A percentile compares a stretch with the other conserved stretches of the same genome.
These are phyloP conservation scores for Poeciliopsis prolifica DNA, from an alignment of 2,113 vertebrate genomes.

Conservation along the genomic window DNA sequence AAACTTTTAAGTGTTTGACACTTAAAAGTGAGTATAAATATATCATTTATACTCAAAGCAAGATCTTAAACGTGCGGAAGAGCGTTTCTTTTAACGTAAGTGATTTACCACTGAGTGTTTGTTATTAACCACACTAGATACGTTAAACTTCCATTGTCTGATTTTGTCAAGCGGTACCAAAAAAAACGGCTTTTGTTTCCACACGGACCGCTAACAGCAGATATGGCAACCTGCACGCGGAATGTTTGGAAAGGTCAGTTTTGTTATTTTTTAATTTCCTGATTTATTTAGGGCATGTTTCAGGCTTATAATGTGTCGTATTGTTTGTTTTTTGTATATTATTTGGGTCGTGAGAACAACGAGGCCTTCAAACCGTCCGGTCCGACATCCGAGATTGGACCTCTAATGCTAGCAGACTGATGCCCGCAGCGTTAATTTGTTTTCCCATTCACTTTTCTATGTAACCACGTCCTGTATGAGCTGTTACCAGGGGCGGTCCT, in stretches of 20 bases:
- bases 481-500: neutral
- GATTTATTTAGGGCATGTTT: neutral
- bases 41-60: neutral
- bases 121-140: fast-evolving
- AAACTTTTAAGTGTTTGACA: no score
- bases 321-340: neutral
- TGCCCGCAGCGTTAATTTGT: neutral
- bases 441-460: neutral
- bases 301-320: neutral
- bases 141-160: fast-evolving
- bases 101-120: neutral
- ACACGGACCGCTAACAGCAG: constrained; percentile 42
- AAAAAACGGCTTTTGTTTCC: neutral
- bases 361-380: neutral
- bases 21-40: no score
- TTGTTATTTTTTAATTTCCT: neutral
- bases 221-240: constrained; percentile 75
- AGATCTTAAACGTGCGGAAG: neutral
- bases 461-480: neutral
- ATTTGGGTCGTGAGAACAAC: neutral
- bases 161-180: constrained; percentile 41
- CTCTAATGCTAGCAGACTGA: neutral
- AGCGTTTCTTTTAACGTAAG: neutral
- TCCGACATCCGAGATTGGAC: neutral
- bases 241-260: constrained; percentile 78